phyloP scores from a whole-genome alignment of 2,888 invertebrate genomes.

The Malacosoma neustria region DNA sequence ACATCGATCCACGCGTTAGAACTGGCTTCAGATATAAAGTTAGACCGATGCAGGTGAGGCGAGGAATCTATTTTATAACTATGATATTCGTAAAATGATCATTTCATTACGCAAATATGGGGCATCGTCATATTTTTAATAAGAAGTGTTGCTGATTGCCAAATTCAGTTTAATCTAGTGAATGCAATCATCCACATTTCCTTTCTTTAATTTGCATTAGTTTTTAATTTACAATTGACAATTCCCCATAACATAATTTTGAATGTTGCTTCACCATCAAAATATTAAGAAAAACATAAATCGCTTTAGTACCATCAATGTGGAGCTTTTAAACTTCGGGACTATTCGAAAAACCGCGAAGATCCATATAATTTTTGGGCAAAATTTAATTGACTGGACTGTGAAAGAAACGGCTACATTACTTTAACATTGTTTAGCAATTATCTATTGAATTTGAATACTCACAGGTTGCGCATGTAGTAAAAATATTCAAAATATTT shows the following conservation, averaged over 20 bases:
- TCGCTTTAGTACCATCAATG: constrained; percentile 55
- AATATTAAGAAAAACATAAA: constrained; percentile 27
- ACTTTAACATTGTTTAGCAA: constrained; percentile 13
- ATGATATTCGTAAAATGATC: constrained; percentile 22
- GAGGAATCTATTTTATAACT: constrained; percentile 32
- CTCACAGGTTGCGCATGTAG: no score
- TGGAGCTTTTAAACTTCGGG: constrained; percentile 28
- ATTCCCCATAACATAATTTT: constrained; percentile 39
- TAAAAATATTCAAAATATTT: no score
- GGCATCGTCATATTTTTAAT: constrained; percentile 33
- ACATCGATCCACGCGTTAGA: constrained; percentile 80
- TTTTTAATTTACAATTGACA: no score
- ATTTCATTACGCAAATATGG: constrained; percentile 33
- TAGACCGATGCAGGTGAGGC: constrained; percentile 76
- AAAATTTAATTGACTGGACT: constrained; percentile 52
- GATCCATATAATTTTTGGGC: constrained; percentile 57
- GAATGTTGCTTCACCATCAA: constrained; percentile 60
- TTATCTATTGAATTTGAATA: constrained; percentile 28
- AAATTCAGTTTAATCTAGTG: constrained; percentile 14
- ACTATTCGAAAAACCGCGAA: constrained; percentile 53
- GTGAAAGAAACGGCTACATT: constrained; percentile 40
- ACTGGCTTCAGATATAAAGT: constrained; percentile 86
- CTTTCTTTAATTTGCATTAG: no score
- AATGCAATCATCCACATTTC: constrained; percentile 60
- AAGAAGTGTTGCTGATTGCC: constrained; percentile 63